Evolutionary conservation across 2,797 vertebrate genomes (phyloP).

Genomic region (Semaprochilodus insignis): DNA sequence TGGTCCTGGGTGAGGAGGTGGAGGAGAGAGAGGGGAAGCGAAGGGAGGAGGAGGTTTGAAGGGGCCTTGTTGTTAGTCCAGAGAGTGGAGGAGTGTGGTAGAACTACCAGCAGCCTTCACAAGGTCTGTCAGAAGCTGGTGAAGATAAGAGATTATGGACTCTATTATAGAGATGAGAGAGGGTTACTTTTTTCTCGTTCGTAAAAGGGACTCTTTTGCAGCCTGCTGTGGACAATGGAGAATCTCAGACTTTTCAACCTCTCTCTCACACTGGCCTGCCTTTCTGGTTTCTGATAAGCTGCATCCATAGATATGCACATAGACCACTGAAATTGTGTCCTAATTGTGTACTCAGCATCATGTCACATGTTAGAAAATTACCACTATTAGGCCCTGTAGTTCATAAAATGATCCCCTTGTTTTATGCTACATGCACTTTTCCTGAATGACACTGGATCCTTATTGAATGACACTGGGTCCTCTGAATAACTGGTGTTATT

Average conservation of each 20-base stretch:
- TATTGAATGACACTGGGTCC: no score
- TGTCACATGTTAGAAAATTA: no score
- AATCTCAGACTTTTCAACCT: constrained; percentile 13
- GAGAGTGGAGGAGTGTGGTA: constrained; percentile 11
- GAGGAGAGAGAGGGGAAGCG: constrained; percentile 14
- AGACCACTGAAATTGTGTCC: no score
- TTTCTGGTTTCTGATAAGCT: background rate
- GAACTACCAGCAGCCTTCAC: constrained; percentile 37
- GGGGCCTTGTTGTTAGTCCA: constrained; percentile 12
- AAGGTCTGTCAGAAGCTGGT: background rate
- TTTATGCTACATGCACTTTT: no score
- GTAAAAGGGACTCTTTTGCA: constrained; percentile 37
- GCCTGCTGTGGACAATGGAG: constrained; percentile 16
- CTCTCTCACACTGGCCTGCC: background rate
- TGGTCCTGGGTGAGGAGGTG: constrained; percentile 48
- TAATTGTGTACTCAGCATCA: no score
- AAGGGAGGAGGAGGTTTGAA: constrained; percentile 15
- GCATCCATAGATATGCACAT: background rate
- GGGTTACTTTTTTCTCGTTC: background rate
- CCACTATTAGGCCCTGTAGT: no score
- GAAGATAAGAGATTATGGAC: constrained; percentile 28
- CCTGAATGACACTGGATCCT: no score
- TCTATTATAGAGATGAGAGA: constrained; percentile 33
- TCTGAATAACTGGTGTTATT: no score
- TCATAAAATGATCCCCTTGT: no score